Conservation (phyloP, 2,113 vertebrate species). For the Cavia aperea region DNA sequence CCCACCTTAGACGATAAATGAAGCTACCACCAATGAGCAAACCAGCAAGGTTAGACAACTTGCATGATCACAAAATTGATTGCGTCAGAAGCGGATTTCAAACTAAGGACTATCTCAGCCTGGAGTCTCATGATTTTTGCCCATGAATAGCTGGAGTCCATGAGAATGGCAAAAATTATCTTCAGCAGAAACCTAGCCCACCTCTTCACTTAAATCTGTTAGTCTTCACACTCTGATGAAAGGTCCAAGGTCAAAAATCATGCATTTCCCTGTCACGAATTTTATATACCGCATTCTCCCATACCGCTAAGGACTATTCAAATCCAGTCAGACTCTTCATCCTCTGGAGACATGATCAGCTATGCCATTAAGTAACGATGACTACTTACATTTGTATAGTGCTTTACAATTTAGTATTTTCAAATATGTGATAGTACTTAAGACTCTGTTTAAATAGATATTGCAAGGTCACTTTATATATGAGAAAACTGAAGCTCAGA, state of each 20-base stretch:
- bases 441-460: background rate
- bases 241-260: background rate
- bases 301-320: background rate
- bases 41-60: background rate
- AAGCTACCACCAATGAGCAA: background rate
- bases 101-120: background rate
- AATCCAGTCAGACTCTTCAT: background rate
- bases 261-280: background rate
- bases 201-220: background rate
- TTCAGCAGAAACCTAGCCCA: background rate
- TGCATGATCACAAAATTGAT: background rate
- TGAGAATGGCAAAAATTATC: background rate
- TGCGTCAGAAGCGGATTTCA: background rate
- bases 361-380: fast-evolving
- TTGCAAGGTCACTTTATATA: background rate
- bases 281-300: background rate
- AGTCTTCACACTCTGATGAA: background rate
- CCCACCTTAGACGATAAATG: background rate
- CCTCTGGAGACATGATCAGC: background rate
- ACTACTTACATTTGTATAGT: background rate
- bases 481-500: background rate
- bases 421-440: background rate
- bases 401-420: background rate
- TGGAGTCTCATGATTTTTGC: background rate
- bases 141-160: background rate